Conservation (phyloP, 2,797 vertebrate genomes). For the Centropyge bicolor region DNA sequence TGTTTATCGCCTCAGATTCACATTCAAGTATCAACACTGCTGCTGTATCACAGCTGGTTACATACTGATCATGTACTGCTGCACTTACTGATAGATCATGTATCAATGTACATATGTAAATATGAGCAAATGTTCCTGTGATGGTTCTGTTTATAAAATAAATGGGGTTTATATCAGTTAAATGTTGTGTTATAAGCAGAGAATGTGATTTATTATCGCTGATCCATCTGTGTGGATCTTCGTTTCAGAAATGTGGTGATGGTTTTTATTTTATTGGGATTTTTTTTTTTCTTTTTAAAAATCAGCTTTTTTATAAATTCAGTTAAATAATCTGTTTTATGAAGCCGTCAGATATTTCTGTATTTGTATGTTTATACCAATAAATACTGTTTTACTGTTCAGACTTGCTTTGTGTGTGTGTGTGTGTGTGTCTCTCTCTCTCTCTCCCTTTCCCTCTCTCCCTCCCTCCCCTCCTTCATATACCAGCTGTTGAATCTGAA, state of each 20-base stretch:
- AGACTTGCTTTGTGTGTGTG: background rate
- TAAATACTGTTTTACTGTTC: conserved; percentile 74
- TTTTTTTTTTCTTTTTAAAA: conserved; percentile 24
- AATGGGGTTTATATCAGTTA: conserved; percentile 21
- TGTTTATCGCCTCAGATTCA: too few species aligned
- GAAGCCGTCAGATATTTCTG: conserved; percentile 85
- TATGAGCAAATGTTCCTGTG: conserved; percentile 11
- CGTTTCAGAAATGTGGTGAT: conserved; percentile 74
- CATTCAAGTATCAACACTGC: conserved; percentile 9
- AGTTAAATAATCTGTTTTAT: conserved; percentile 24
- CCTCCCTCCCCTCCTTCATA: conserved; percentile 19
- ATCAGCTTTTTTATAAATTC: background rate
- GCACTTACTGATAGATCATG: conserved; percentile 35
- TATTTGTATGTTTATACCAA: conserved; percentile 92
- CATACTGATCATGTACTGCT: conserved; percentile 29
- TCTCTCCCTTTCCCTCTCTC: too few species aligned
- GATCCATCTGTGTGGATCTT: background rate
- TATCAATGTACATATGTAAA: conserved; percentile 71
- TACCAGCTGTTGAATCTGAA: conserved; percentile 19
- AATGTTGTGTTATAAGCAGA: conserved; percentile 23
- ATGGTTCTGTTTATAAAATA: conserved; percentile 19
- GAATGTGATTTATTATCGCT: conserved; percentile 9
- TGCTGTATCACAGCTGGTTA: conserved; percentile 7
- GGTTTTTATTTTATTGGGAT: conserved; percentile 76
- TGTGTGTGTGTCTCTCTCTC: background rate